Percentiles rank a stretch among this genome's conserved stretches.
Conservation (phyloP, 1,140 invertebrate genomes). For the Neodiprion fabricii region DNA sequence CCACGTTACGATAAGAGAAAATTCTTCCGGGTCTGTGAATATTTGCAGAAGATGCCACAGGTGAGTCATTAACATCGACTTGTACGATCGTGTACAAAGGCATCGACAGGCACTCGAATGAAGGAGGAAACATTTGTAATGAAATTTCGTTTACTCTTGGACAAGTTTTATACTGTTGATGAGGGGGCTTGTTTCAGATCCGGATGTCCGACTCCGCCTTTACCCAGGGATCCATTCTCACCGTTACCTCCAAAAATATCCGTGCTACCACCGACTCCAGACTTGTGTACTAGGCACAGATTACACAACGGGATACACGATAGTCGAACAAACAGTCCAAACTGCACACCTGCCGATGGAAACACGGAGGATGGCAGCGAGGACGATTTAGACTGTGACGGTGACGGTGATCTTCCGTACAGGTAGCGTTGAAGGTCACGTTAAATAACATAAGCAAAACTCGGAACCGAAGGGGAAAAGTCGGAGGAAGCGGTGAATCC, state of each 20-base stretch:
- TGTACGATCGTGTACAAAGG: too few species aligned
- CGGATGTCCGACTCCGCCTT: slow-evolving; percentile 55
- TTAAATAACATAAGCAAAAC: too few species aligned
- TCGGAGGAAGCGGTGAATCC: too few species aligned
- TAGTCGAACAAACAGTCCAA: slow-evolving; percentile 47
- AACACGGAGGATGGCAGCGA: slow-evolving; percentile 59
- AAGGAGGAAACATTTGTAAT: slow-evolving; percentile 39
- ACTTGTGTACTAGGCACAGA: slow-evolving; percentile 57
- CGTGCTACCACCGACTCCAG: slow-evolving; percentile 77
- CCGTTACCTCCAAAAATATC: slow-evolving; percentile 72
- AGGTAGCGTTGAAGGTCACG: slow-evolving; percentile 36
- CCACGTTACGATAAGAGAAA: slow-evolving; percentile 44
- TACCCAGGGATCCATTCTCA: slow-evolving; percentile 58
- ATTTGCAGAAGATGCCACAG: slow-evolving; percentile 68
- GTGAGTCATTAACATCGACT: slow-evolving; percentile 54
- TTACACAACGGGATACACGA: slow-evolving; percentile 47
- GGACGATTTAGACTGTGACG: slow-evolving; percentile 57
- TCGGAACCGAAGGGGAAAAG: too few species aligned
- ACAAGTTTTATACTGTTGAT: slow-evolving; percentile 11
- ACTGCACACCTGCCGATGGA: slow-evolving; percentile 50
- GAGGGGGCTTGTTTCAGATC: slow-evolving; percentile 41
- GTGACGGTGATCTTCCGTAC: slow-evolving; percentile 62
- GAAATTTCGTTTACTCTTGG: too few species aligned
- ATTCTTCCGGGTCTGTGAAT: slow-evolving; percentile 64
- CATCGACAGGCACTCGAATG: slow-evolving; percentile 34